A percentile compares a stretch with the other conserved stretches of the same genome.
Conservation (phyloP, 2,888 invertebrate genomes). For the Molorchus minor region DNA sequence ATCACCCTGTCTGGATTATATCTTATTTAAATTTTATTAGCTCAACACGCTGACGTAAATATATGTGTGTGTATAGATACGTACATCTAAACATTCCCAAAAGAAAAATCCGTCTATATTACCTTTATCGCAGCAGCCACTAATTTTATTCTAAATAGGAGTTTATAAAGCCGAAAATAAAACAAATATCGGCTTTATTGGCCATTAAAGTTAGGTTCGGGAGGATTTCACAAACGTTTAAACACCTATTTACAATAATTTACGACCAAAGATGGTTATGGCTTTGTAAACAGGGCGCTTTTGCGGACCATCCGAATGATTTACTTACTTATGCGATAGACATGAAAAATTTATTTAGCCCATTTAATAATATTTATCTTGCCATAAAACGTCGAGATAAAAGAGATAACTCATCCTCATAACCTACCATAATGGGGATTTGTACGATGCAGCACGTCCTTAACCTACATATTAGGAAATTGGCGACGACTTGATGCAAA, state of each 20-base stretch:
- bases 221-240: too few relatives aligned
- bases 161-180: background rate
- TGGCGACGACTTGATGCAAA: background rate
- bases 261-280: background rate
- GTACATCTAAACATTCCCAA: too few relatives aligned
- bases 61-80: too few relatives aligned
- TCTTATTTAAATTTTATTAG: too few relatives aligned
- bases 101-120: too few relatives aligned
- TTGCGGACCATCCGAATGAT: background rate
- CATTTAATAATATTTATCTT: background rate
- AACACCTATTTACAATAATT: background rate
- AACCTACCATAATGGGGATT: slow-evolving; percentile 18
- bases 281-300: background rate
- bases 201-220: background rate
- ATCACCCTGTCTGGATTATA: too few relatives aligned
- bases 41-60: too few relatives aligned
- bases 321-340: background rate
- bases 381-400: slow-evolving; percentile 6
- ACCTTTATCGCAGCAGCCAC: too few relatives aligned
- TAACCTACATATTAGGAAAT: slow-evolving; percentile 13
- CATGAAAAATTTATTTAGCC: background rate
- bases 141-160: too few relatives aligned
- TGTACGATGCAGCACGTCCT: background rate
- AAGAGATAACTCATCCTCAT: slow-evolving; percentile 8
- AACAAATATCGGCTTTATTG: background rate